phyloP scores from a whole-genome alignment of 2,797 vertebrate species.

The Halcyon chelicuti region DNA sequence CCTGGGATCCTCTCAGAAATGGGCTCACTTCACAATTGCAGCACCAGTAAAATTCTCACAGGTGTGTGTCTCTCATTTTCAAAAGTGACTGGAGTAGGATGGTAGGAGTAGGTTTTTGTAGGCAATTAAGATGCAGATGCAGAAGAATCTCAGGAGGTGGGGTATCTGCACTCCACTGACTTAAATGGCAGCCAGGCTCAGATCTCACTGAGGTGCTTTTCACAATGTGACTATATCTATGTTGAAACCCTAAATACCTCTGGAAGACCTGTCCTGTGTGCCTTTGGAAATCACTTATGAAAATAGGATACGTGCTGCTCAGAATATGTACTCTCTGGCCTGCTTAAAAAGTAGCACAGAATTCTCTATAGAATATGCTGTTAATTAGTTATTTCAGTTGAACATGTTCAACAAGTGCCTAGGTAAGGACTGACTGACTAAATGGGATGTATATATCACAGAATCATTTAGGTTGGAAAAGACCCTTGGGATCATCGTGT shows the following conservation, averaged over 20 bases:
- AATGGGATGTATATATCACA: neutral
- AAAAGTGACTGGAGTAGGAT: neutral
- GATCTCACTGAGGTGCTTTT: neutral
- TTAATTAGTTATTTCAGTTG: conserved; percentile 57
- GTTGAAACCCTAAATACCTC: neutral
- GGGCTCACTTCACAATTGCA: neutral
- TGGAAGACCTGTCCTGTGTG: neutral
- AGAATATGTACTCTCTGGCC: neutral
- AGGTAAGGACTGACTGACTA: neutral
- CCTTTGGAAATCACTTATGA: neutral
- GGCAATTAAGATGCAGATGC: neutral
- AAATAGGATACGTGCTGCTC: conserved; percentile 18
- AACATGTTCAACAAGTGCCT: neutral
- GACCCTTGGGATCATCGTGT: too few species aligned
- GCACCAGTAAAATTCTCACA: neutral
- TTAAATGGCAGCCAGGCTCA: neutral
- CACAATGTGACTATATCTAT: neutral
- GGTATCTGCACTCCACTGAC: neutral
- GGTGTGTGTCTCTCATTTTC: neutral
- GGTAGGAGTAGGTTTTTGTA: neutral
- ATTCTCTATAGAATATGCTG: conserved; percentile 30
- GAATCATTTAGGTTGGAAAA: too few species aligned
- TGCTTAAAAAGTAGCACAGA: conserved; percentile 57
- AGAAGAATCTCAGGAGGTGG: neutral
- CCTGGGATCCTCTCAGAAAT: neutral